Evolutionary conservation across 2,888 invertebrate genomes (phyloP).

Genomic region (Epistrophe grossulariae): DNA sequence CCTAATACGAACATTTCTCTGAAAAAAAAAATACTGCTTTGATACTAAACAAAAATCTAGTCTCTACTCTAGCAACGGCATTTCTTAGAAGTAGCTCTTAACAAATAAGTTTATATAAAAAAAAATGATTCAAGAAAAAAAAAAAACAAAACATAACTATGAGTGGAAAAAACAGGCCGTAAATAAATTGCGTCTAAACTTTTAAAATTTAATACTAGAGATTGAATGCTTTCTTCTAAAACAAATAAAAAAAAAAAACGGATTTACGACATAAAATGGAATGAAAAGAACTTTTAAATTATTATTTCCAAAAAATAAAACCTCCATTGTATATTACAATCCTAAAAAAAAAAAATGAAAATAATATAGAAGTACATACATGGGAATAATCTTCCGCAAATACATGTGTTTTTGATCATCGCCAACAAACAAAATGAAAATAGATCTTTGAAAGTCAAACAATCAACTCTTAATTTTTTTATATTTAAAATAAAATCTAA

Average conservation of each 20-base stretch:
- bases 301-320: constrained; percentile 31
- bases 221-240: constrained; percentile 67
- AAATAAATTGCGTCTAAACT: constrained; percentile 45
- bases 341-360: constrained; percentile 34
- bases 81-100: constrained; percentile 67
- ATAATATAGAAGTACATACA: constrained; percentile 16
- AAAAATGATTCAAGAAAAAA: constrained; percentile 15
- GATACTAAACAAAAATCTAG: constrained; percentile 66
- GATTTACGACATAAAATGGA: constrained; percentile 36
- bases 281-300: constrained; percentile 24
- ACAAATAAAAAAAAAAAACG: constrained; percentile 36
- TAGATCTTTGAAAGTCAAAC: constrained; percentile 55
- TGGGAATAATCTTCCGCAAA: constrained; percentile 11
- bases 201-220: constrained; percentile 60
- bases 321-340: constrained; percentile 53
- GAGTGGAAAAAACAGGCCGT: constrained; percentile 30
- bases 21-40: constrained; percentile 64
- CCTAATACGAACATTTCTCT: constrained; percentile 68
- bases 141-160: constrained; percentile 22
- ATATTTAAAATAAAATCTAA: constrained; percentile 44
- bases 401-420: constrained; percentile 35
- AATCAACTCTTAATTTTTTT: constrained; percentile 60
- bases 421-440: constrained; percentile 36
- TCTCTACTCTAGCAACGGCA: constrained; percentile 71
- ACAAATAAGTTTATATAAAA: constrained; percentile 35